These are phyloP conservation scores for Rousettus leschenaultii DNA, from an alignment of 2,113 vertebrate species.

Conservation along the genomic window DNA sequence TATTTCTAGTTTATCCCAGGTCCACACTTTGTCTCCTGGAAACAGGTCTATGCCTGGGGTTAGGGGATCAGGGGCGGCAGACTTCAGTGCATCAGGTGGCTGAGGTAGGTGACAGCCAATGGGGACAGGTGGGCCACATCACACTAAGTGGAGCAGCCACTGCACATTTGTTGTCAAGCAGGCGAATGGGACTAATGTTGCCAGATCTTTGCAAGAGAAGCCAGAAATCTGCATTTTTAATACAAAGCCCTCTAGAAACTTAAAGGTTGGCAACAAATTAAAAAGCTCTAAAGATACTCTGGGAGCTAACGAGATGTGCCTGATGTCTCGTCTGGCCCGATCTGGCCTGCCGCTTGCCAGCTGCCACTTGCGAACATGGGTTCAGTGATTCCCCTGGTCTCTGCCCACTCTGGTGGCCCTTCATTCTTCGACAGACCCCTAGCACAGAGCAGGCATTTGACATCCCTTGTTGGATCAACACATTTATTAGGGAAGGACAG, in stretches of 20 bases:
- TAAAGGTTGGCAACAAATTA: neutral
- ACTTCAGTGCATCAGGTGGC: accelerated
- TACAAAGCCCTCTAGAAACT: neutral
- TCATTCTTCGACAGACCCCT: neutral
- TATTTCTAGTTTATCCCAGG: neutral
- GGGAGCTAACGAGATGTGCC: neutral
- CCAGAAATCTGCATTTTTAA: slow-evolving; percentile 3
- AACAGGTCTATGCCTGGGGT: neutral
- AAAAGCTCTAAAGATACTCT: neutral
- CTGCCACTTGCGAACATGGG: neutral
- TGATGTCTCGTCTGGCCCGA: too few species aligned
- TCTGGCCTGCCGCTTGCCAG: neutral
- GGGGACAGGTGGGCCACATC: accelerated
- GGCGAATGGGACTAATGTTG: neutral
- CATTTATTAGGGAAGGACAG: neutral
- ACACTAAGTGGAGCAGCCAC: neutral
- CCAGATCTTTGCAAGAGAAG: neutral
- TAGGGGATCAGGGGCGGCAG: neutral
- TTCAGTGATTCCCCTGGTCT: too few species aligned
- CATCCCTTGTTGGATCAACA: neutral
- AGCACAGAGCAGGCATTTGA: neutral
- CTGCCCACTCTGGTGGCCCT: neutral
- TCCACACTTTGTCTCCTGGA: neutral
- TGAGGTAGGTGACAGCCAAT: accelerated
- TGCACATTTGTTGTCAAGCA: neutral